Base-by-base conservation (phyloP, 1,140 invertebrate genomes). In the Penaeus indicus region DNA sequence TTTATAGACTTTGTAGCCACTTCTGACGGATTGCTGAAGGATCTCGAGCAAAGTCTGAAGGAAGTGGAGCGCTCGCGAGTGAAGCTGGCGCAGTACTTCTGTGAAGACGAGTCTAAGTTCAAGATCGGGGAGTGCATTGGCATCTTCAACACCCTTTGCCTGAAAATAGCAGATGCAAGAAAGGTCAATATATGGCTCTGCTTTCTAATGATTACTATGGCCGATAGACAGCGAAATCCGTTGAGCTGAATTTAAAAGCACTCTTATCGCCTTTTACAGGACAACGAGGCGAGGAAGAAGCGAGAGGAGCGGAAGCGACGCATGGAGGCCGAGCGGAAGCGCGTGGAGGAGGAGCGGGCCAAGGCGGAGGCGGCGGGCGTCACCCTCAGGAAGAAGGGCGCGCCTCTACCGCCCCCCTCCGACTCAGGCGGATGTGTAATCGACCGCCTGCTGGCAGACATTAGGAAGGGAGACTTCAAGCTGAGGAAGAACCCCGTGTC, bases 81-180 rank as follows among this genome's bases (percentile, higher is more conserved):
- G 90, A 95, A 97, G 86, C 93, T 99, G 8, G 95, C 97, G 0
- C 96, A 98, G 80, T 99, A 99, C 93, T 98, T 99, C 93, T 99
- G 98, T 93, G 98, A 99, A 92, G 98, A 99, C 92, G 94, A 95
- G 0, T 95, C 95, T 38, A 95, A 96, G 0, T 99, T 99, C 92
- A 98, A 98, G 93, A 93, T 99, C 22, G 98, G 99, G 92, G 98
- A 99, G 92, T 99, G 98, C 92, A 98, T 99, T 92, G 96, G 96
- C 92, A 96, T 98, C 88, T 96, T 98, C 86, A 94, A 97, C 91
- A 95, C 94, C 21, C 99, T 99, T 93, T 97, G 96, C 91, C 94
- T 88, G 83, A 96, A 96, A 92, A 97, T 97, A 92, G 95, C 95
- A 88, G 95, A 96, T 90, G 97, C 97, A 0, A 95, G 96, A 1